Percentiles rank a stretch among this genome's conserved stretches.
phyloP scores from a whole-genome alignment of 30 jellyfish, hydroid and myxozoan species.

The Turritopsis rubra region DNA sequence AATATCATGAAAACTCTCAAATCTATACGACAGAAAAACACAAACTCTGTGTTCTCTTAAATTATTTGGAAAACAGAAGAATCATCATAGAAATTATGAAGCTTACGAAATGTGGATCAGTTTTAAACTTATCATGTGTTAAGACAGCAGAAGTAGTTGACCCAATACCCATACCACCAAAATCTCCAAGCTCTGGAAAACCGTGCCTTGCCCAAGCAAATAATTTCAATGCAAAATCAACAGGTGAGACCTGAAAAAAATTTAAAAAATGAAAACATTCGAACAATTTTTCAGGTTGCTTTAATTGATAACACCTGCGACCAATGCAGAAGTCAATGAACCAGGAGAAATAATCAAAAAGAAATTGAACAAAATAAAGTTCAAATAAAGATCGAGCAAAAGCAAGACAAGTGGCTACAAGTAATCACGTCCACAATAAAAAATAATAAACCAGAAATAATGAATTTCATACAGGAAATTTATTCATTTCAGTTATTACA shows the following conservation, averaged over 20 bases:
- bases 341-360: not conserved
- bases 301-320: not conserved
- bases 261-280: not conserved
- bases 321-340: not conserved
- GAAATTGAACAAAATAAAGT: not conserved
- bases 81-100: not conserved
- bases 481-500: no score
- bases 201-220: conserved; percentile 51
- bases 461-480: no score
- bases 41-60: no score
- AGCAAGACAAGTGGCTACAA: no score
- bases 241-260: conserved; percentile 32
- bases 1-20: no score
- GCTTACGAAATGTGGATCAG: conserved; percentile 58
- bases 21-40: no score
- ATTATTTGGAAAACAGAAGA: no score
- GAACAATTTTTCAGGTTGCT: not conserved
- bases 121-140: conserved; percentile 36
- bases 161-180: conserved; percentile 82
- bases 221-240: conserved; percentile 45
- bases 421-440: no score
- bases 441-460: no score
- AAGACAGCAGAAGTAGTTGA: conserved; percentile 48
- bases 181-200: conserved; percentile 60
- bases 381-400: no score